Percentiles rank a stretch among this genome's conserved stretches.
These are phyloP conservation scores for Laticauda colubrina DNA, from an alignment of 2,113 vertebrate species.

Conservation along the genomic window DNA sequence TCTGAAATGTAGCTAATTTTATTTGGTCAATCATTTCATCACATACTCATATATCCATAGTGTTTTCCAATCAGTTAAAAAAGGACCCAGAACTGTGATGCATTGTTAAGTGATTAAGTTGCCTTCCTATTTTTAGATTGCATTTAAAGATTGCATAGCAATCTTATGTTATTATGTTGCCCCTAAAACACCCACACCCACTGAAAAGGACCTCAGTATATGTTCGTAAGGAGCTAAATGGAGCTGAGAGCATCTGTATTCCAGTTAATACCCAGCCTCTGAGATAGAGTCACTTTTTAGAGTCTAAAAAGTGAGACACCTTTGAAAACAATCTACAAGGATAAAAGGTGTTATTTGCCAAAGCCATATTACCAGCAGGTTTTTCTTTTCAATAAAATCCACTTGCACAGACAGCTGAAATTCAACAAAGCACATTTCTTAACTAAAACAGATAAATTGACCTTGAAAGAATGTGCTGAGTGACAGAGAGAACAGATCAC, in stretches of 20 bases:
- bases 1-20: neutral
- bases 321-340: neutral
- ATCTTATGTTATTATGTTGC: neutral
- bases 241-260: neutral
- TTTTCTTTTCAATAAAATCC: neutral
- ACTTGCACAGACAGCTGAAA: neutral
- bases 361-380: neutral
- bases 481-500: conserved; percentile 22
- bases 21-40: neutral
- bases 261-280: accelerated
- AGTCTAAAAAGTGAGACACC: neutral
- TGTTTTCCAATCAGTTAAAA: neutral
- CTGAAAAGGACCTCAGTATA: neutral
- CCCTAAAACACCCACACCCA: neutral
- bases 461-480: conserved; percentile 37
- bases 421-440: conserved; percentile 14
- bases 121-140: neutral
- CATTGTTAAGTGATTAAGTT: neutral
- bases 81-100: neutral
- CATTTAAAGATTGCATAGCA: neutral
- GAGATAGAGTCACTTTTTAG: conserved; percentile 2
- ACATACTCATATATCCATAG: neutral
- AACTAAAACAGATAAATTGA: conserved; percentile 29
- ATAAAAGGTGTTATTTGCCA: conserved; percentile 7
- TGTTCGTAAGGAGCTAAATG: neutral